These are phyloP conservation scores for Gallinago stenura DNA, from an alignment of 2,797 vertebrate species.

Conservation along the genomic window DNA sequence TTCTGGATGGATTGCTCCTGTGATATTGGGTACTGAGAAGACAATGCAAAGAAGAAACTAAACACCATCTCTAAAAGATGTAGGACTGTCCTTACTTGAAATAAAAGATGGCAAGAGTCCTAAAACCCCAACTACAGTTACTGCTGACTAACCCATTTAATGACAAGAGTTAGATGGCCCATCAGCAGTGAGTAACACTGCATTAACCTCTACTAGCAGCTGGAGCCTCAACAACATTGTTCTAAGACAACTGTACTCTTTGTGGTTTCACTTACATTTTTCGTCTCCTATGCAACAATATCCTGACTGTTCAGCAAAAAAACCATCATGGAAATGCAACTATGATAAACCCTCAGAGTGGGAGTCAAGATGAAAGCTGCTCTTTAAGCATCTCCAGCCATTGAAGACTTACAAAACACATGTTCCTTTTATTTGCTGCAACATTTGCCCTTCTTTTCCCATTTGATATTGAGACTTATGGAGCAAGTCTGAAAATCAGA, in stretches of 20 bases:
- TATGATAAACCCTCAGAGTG: slow-evolving; percentile 34
- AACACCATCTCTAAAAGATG: neutral
- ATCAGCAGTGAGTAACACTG: neutral
- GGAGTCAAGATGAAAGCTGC: slow-evolving; percentile 56
- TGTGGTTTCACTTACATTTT: slow-evolving; percentile 25
- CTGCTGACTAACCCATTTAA: neutral
- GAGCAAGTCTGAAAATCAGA: slow-evolving; percentile 61
- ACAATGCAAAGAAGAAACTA: neutral
- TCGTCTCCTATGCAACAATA: slow-evolving; percentile 52
- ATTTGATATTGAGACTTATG: neutral
- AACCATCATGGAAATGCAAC: slow-evolving; percentile 3
- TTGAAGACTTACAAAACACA: slow-evolving; percentile 38
- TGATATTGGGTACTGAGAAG: neutral
- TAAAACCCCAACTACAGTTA: neutral
- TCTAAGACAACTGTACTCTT: slow-evolving; percentile 21
- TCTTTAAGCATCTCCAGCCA: slow-evolving; percentile 66
- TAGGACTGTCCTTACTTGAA: neutral
- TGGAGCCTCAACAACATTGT: neutral
- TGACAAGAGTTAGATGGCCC: neutral
- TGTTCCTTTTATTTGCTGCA: slow-evolving; percentile 64
- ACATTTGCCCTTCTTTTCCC: slow-evolving; percentile 38
- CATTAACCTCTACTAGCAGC: neutral
- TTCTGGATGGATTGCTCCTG: neutral
- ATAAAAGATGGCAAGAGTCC: neutral
- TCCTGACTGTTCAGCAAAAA: slow-evolving; percentile 57